Conservation (phyloP, 64 coral and sea anemone species). For the Stichodactyla mertensii region DNA sequence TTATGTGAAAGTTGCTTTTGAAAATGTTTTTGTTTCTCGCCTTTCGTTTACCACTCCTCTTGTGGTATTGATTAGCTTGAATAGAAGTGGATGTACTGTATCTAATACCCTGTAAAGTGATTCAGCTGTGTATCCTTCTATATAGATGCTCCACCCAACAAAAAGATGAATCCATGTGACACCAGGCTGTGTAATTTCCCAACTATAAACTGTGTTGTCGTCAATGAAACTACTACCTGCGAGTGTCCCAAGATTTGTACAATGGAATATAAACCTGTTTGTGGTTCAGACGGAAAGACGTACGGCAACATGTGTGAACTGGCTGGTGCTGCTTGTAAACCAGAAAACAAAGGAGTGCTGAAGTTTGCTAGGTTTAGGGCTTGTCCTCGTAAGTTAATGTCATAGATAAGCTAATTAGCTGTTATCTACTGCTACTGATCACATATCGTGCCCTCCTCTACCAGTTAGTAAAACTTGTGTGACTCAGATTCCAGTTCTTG, state of each 20-base stretch:
- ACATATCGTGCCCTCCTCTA: no score
- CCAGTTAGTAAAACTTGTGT: no score
- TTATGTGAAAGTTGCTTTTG: no score
- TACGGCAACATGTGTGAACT: conserved; percentile 29
- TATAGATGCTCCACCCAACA: background rate
- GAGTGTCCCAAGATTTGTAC: conserved; percentile 24
- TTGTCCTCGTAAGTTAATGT: conserved; percentile 4
- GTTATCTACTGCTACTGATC: no score
- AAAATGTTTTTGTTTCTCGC: no score
- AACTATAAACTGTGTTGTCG: background rate
- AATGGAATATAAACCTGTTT: conserved; percentile 12
- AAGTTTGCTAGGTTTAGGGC: background rate
- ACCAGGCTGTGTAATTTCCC: background rate
- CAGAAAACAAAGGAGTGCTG: conserved; percentile 21
- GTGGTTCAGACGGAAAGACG: conserved; percentile 38
- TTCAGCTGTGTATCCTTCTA: background rate
- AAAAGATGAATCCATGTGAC: background rate
- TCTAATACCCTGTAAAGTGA: no score
- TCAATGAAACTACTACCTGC: conserved; percentile 20
- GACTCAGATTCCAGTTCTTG: no score
- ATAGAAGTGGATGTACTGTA: no score
- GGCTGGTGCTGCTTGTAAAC: conserved; percentile 14
- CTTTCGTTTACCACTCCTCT: no score
- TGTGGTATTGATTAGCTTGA: no score
- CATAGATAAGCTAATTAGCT: no score